phyloP scores from a whole-genome alignment of 1,140 invertebrate species.

The Drosophila seguyi region DNA sequence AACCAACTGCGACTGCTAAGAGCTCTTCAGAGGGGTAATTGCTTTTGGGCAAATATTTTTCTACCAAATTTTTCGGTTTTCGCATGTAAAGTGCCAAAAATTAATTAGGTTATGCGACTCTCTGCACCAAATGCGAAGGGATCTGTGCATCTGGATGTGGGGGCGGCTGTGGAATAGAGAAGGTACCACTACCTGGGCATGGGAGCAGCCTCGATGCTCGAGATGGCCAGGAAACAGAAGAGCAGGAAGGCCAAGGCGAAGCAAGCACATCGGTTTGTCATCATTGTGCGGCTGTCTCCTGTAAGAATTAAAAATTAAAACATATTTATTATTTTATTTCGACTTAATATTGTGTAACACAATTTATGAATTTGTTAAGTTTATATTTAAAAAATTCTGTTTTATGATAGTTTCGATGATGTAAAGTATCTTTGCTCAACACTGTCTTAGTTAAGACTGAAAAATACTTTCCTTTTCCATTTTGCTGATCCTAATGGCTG shows the following conservation, averaged over 20 bases:
- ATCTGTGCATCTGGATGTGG: conserved; percentile 15
- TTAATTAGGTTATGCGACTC: conserved; percentile 61
- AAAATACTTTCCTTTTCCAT: not conserved
- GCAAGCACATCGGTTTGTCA: conserved; percentile 71
- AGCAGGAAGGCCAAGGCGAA: conserved; percentile 61
- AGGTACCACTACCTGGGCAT: conserved; percentile 85
- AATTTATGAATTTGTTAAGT: no score
- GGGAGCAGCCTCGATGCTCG: conserved; percentile 74
- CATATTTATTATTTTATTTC: not conserved
- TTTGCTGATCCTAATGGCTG: not conserved
- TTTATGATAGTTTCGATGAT: no score
- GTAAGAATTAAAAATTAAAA: conserved; percentile 14
- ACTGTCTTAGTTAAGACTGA: not conserved
- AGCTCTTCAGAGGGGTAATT: conserved; percentile 52
- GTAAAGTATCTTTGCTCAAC: not conserved
- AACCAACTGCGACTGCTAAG: conserved; percentile 29
- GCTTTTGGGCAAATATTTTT: conserved; percentile 67
- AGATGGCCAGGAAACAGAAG: conserved; percentile 70
- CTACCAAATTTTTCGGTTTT: conserved; percentile 46
- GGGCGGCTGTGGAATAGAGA: conserved; percentile 12
- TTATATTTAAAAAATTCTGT: no score
- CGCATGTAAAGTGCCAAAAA: conserved; percentile 52
- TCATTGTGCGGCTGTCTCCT: conserved; percentile 65
- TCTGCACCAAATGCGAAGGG: conserved; percentile 13
- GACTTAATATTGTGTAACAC: not conserved